A percentile compares a stretch with the other conserved stretches of the same genome.
phyloP scores from a whole-genome alignment of 2,888 invertebrate species.

The Macrosoma leucophasiata region DNA sequence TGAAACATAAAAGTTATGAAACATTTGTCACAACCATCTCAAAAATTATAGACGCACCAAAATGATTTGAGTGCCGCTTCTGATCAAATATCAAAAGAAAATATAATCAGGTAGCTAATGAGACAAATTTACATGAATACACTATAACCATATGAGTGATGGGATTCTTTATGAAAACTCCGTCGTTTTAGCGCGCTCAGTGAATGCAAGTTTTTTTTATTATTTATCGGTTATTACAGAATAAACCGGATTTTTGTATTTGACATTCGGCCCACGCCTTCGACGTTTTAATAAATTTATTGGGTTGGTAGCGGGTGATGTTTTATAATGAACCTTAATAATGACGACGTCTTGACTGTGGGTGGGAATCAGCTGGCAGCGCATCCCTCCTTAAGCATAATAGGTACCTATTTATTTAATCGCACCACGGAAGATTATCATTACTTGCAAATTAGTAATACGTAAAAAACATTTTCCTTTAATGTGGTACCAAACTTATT shows the following conservation, averaged over 20 bases:
- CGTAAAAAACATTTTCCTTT: no score
- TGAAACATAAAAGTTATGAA: no score
- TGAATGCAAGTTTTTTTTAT: constrained; percentile 30
- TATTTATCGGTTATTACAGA: constrained; percentile 49
- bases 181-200: constrained; percentile 40
- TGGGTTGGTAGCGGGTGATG: constrained; percentile 28
- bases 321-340: constrained; percentile 21
- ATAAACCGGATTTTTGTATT: constrained; percentile 43
- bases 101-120: constrained; percentile 54
- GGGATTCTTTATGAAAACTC: constrained; percentile 43
- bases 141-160: constrained; percentile 59
- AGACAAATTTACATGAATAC: constrained; percentile 61
- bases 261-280: constrained; percentile 46
- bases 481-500: no score
- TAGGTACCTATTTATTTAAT: no score
- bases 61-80: no score
- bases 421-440: no score
- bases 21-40: no score
- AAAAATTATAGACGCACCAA: no score
- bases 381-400: no score
- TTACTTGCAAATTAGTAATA: no score
- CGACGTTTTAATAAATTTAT: constrained; percentile 42
- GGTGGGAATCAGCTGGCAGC: constrained; percentile 14
- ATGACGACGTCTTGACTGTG: constrained; percentile 21
- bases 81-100: constrained; percentile 29